Base-by-base conservation (phyloP, 1,140 invertebrate genomes). In the Lepeophtheirus salmonis region DNA sequence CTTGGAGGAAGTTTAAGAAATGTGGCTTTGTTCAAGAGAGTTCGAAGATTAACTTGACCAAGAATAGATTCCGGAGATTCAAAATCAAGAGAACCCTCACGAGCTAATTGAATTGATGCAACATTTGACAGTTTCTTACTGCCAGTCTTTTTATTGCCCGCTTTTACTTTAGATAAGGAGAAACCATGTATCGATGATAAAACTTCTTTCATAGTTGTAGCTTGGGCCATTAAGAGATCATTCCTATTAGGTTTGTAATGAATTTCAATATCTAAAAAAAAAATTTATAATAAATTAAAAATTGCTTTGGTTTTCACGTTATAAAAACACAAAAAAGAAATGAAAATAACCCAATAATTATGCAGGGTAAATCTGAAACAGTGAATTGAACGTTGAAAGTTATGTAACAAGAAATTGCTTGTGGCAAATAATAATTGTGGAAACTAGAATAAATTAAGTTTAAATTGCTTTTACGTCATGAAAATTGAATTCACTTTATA, bases 61-160 rank as follows among this genome's bases (percentile, higher is more conserved):
- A 97, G 77, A 66, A 97, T 90, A 51, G 90, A 95, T 68, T 92
- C 89, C n/a, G 91, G 89, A 25, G 89, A 91, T 75, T 94, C 88
- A 66, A 97, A 75, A 74, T 97, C 90, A 63, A 97, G 87, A 68
- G 84, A 85, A 30, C 89, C 88, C 74, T 91, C 87, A 71, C 85
- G 84, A 16, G 84, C 86, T 72, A 89, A 84, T 67, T 90, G 86
- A 62, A 96, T 75, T 70, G 95, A 89, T 60, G 89, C 88, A 52
- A 88, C 88, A 61, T 85, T 83, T 56, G 86, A 89, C 63, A 89
- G 72, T 69, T 84, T 84, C 21, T 54, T 61, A 3, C 14, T n/a
- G 2, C 14, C 17, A 22, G 54, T 61, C 16, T 61, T 61, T 14
- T 53, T 52, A n/a, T 41, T 41, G n/a, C 30, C n/a, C 30, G 30